Conservation (phyloP, 2,113 vertebrate species). For the Panthera leo region DNA sequence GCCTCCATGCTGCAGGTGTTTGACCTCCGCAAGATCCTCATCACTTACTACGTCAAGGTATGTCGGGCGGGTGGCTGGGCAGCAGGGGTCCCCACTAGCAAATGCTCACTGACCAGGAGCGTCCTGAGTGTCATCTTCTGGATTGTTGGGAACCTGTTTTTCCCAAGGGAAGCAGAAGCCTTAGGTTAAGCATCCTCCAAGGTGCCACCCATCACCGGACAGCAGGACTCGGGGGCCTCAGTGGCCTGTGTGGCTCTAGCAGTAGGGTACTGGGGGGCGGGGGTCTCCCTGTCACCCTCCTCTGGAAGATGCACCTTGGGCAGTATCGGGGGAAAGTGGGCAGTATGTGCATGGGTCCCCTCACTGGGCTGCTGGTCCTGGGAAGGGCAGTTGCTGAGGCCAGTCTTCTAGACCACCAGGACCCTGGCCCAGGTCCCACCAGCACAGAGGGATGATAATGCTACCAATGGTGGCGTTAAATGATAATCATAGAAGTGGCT, state of each 20-base stretch:
- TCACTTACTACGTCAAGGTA: constrained; percentile 96
- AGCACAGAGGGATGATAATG: accelerated
- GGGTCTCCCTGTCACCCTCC: not conserved
- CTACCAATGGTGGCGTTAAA: accelerated
- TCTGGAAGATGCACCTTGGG: not conserved
- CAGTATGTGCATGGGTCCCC: not conserved
- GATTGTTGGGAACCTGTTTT: not conserved
- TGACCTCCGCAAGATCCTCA: constrained; percentile 94
- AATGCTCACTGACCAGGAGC: accelerated
- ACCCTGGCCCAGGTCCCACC: accelerated
- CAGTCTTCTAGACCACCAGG: not conserved
- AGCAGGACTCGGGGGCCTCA: not conserved
- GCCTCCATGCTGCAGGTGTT: constrained; percentile 96
- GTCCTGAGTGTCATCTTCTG: accelerated
- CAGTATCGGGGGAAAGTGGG: not conserved
- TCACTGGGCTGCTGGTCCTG: not conserved
- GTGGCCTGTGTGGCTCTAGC: not conserved
- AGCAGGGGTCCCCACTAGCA: accelerated
- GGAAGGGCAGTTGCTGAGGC: not conserved
- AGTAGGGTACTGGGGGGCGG: accelerated
- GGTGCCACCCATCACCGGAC: not conserved
- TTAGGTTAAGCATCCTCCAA: not conserved
- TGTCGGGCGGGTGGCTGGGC: accelerated
- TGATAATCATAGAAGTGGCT: not conserved
- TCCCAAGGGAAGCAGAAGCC: not conserved